Evolutionary conservation across 2,888 invertebrate species (phyloP), one percentile per base, ranked within the genome.

Genomic region (Tuta absoluta): DNA sequence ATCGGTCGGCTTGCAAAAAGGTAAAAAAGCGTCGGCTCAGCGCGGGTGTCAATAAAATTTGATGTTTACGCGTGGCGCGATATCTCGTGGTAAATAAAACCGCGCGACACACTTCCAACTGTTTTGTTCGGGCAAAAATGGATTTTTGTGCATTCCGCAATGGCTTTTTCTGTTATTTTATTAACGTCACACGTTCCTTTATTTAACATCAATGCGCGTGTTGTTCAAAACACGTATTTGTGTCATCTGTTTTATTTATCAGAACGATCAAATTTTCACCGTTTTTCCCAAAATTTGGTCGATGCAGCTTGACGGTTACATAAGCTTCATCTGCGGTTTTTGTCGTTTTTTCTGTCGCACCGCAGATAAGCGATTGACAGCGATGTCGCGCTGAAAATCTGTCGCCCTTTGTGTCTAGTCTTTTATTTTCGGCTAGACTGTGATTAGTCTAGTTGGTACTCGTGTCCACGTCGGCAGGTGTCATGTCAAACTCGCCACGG

Each of bases 1-100:
- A 70, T 68, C 68, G 67, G 72, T 68, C 28, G 69, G 79, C 70
- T 79, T 75, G 75, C 80, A 76, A 76, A 85, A 83, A 80, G 76
- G 76, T 84, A 83, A 87, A 87, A 84, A 82, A 74, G 66, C 59
- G 75, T 74, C 74, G 78, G 77, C 74, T 74, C 78, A 72, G 75
- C 75, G 77, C 75, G 81, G 77, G 75, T 76, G 84, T 87, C 87
- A 87, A 87, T 89, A 87, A 87, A 86, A 86, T 84, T 84, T 83
- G 82, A 87, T 86, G 81, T 86, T 86, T 86, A 86, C 86, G 82
- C 82, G 76, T 68, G 72, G 70, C 71, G 77, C 79, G 81, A 83
- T 87, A 86, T 83, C 82, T 80, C 75, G 75, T 76, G 74, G 75
- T 75, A 73, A 80, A 81, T 78, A 82, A 81, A 85, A 80, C 78